Base-by-base conservation (phyloP, 2,113 vertebrate species). In the Loxodonta africana region DNA sequence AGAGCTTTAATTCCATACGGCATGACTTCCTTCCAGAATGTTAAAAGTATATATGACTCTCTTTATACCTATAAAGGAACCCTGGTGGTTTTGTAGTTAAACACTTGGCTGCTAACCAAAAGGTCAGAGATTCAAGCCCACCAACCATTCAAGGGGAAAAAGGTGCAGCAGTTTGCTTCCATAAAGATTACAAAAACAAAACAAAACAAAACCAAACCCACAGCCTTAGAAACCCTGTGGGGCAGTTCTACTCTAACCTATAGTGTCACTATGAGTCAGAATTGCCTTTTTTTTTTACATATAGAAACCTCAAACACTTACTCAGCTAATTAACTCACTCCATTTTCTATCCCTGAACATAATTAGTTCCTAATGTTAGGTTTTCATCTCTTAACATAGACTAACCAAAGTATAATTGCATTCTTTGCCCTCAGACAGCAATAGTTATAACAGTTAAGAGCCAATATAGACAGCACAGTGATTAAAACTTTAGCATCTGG, bases 351-450 rank as follows among this genome's bases (percentile, higher is more conserved):
- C 53, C 14, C 94, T 33, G 46, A 51, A 25, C 4, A 76, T 30
- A 69, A 33, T 30, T 88, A 83, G 62, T 83, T 69, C 74, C 92
- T 84, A 65, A 57, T 67, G 83, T 17, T 73, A 57, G 71, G 94
- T 85, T 83, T 57, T 81, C 37, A 83, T 0, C 0, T 76, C 95
- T 78, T 87, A 30, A 48, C 21, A 53, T 2, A 90, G 37, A 86
- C 30, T 17, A 71, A n/a, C 26, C 3, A 0, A 95, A 84, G 5
- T 33, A 60, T 10, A 78, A 67, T 5, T 62, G 4, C 9, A 71
- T 74, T 69, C 37, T 81, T 9, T 80, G 21, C 1, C 1, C 23
- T 18, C 2, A 67, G 67, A 94, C 3, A 71, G 14, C 11, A 81
- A 28, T 3, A 48, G 5, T 23, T 91, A 5, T 8, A 48, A 12